Evolutionary conservation across 2,113 vertebrate species (phyloP).

Genomic region (Petrocephalus zakoni): DNA sequence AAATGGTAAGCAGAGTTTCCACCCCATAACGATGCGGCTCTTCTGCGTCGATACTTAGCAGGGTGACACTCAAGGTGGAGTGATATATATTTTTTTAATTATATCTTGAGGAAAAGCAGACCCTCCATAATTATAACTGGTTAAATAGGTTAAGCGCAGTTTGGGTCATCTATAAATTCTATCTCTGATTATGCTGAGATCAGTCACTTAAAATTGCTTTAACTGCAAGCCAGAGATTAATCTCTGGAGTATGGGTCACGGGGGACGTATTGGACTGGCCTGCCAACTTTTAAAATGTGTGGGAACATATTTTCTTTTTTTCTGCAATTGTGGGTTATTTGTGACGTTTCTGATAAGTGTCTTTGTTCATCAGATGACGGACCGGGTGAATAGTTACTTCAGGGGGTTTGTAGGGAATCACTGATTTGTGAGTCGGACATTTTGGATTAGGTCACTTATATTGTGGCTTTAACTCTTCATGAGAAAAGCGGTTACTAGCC

Average conservation of each 20-base stretch:
- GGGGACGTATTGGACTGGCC: not conserved
- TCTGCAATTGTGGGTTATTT: not conserved
- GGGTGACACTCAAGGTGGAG: not conserved
- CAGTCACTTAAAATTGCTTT: constrained; percentile 1
- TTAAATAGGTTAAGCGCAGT: not conserved
- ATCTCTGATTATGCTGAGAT: not conserved
- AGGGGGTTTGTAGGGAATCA: not conserved
- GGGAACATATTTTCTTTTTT: not conserved
- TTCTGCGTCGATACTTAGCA: not conserved
- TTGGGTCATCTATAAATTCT: not conserved
- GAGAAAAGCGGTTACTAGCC: not conserved
- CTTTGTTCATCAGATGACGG: not conserved
- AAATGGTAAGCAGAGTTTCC: not conserved
- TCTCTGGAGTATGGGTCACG: not conserved
- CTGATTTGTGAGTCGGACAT: not conserved
- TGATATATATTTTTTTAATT: not conserved
- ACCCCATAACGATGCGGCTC: not conserved
- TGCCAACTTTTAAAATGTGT: not conserved
- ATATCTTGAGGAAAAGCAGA: not conserved
- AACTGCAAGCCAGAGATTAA: not conserved
- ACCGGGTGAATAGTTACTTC: not conserved
- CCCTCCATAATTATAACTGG: not conserved
- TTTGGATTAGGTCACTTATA: not conserved
- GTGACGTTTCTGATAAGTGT: not conserved
- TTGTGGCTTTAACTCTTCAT: not conserved